Conservation (phyloP, 2,113 vertebrate species). For the Rhinichthys klamathensis region DNA sequence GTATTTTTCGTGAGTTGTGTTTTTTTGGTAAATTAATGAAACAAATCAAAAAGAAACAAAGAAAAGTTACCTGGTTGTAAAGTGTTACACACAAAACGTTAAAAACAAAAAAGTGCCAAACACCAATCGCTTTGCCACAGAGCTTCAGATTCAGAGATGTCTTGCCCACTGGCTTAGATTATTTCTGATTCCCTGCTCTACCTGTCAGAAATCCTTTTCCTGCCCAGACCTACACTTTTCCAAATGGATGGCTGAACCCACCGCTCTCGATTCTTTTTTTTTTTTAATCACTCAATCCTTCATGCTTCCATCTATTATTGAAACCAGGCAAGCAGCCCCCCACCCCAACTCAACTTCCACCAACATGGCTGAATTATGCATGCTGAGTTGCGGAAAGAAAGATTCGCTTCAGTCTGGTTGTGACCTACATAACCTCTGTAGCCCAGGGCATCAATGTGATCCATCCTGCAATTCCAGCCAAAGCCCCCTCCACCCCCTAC, state of each 20-base stretch:
- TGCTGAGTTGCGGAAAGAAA: slow-evolving; percentile 71
- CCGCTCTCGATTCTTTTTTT: slow-evolving; percentile 56
- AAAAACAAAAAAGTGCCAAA: not conserved
- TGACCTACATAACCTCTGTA: slow-evolving; percentile 82
- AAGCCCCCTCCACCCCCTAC: slow-evolving; percentile 50
- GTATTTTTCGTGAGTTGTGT: not conserved
- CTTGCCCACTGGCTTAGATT: slow-evolving; percentile 47
- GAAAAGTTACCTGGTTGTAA: not conserved
- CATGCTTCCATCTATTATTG: slow-evolving; percentile 77
- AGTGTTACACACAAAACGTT: not conserved
- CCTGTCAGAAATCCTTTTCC: slow-evolving; percentile 60
- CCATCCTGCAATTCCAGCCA: slow-evolving; percentile 50
- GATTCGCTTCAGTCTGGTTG: slow-evolving; percentile 63
- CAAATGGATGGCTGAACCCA: slow-evolving; percentile 58
- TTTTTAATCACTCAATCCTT: slow-evolving; percentile 69
- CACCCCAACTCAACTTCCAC: slow-evolving; percentile 62
- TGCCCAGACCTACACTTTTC: slow-evolving; percentile 43
- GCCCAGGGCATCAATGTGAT: slow-evolving; percentile 73
- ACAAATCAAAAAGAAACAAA: not conserved
- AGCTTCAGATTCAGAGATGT: slow-evolving; percentile 33
- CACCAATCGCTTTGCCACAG: not conserved
- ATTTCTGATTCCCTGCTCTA: slow-evolving; percentile 25
- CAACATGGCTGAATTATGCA: slow-evolving; percentile 77
- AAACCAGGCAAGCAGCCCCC: slow-evolving; percentile 69
- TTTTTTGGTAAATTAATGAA: not conserved